Conservation (phyloP, 1,140 invertebrate species). For the Cydia splendana region DNA sequence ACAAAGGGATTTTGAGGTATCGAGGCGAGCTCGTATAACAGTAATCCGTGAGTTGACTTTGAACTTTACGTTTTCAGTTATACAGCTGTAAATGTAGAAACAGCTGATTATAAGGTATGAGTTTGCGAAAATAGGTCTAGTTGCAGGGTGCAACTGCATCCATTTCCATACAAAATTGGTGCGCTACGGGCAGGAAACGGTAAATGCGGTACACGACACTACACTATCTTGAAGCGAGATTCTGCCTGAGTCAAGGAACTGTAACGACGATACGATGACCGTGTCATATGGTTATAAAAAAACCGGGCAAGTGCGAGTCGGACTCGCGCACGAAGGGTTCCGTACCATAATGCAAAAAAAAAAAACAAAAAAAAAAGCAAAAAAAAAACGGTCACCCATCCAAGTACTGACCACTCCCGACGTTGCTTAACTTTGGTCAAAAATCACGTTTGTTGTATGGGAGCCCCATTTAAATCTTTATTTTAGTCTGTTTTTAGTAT, state of each 20-base stretch:
- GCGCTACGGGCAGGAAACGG: constrained; percentile 50
- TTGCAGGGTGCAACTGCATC: constrained; percentile 41
- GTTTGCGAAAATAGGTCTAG: not conserved
- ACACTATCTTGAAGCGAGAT: constrained; percentile 45
- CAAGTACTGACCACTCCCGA: no score
- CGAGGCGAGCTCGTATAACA: not conserved
- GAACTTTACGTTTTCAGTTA: not conserved
- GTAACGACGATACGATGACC: constrained; percentile 2
- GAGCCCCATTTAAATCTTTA: no score
- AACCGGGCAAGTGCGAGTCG: no score
- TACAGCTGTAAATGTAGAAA: constrained; percentile 27
- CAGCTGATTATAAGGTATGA: not conserved
- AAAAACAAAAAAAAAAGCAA: no score
- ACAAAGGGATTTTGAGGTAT: constrained; percentile 27
- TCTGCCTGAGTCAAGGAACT: constrained; percentile 37
- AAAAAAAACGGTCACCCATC: no score
- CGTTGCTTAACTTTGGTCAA: no score
- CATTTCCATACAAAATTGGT: constrained; percentile 57
- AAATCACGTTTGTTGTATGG: no score
- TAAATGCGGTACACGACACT: constrained; percentile 48
- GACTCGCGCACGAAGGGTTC: no score
- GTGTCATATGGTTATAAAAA: constrained; percentile 14
- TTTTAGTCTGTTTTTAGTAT: no score
- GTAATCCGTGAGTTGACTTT: not conserved
- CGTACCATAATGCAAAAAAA: no score